Evolutionary conservation across 2,888 invertebrate genomes (phyloP).

Genomic region (Heterodera filipjevi): DNA sequence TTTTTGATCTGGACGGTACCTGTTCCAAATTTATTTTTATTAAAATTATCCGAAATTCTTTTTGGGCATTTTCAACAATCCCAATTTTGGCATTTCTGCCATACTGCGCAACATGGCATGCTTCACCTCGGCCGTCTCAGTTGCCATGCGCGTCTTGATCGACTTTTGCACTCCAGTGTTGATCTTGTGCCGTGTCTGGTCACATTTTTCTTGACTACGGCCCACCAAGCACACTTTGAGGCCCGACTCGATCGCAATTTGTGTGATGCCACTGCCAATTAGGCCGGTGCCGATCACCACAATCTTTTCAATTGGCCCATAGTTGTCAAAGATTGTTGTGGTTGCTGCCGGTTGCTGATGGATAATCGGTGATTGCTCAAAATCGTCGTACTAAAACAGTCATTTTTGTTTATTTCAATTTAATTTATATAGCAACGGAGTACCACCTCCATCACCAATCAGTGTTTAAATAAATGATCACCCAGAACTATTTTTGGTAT

Average conservation of each 20-base stretch:
- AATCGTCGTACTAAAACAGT: not conserved
- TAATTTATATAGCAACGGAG: too few species aligned
- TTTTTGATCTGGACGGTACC: too few species aligned
- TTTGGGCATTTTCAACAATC: not conserved
- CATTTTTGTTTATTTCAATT: too few species aligned
- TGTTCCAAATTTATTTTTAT: too few species aligned
- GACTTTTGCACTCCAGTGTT: conserved; percentile 76
- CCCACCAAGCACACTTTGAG: conserved; percentile 77
- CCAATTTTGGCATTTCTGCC: too few species aligned
- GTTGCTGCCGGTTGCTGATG: not conserved
- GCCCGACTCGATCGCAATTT: conserved; percentile 79
- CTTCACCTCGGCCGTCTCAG: conserved; percentile 54
- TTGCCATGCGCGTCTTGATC: conserved; percentile 74
- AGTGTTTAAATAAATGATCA: too few species aligned
- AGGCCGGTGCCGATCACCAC: conserved; percentile 60
- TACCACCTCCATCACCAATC: too few species aligned
- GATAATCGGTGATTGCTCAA: not conserved
- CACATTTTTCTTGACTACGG: conserved; percentile 75
- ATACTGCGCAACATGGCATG: not conserved
- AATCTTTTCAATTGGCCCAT: conserved; percentile 38
- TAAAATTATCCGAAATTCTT: too few species aligned
- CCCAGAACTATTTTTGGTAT: too few species aligned
- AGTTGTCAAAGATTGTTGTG: not conserved
- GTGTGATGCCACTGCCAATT: conserved; percentile 62
- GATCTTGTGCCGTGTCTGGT: conserved; percentile 77